Evolutionary conservation across 2,113 vertebrate genomes (phyloP), one percentile per base, ranked within the genome.

Genomic region (Poicephalus gulielmi): DNA sequence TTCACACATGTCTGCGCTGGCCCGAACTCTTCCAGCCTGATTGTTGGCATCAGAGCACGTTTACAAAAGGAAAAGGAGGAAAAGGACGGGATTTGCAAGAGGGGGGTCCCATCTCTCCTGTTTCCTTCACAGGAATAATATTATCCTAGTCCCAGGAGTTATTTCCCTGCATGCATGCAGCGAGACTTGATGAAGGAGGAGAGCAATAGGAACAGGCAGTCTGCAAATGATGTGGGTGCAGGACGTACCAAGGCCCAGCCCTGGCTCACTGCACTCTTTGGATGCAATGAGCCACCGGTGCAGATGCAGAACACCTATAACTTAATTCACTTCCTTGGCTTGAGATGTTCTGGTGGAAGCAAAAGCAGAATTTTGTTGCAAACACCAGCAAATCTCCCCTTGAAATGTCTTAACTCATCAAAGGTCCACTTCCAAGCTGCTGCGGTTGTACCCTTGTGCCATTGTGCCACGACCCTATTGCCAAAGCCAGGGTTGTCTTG

Each of bases 391-490:
- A 91, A 66, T 25, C 18, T 67, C 78, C 67, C 70, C 92, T 80
- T 73, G 70, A 83, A 67, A 86, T 16, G 37, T 13, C 90, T 80
- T 27, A 30, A 81, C 66, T 30, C 76, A 81, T 7, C 57, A 17
- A 33, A 73, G n/a, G n/a, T 37, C 63, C 27, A 4, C 73, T 73
- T 91, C 57, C 78, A 64, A 84, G 81, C 59, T 2, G 0, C 52
- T 57, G 4, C 4, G 9, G 52, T 22, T 84, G 60, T 73, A 59
- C 75, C 63, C 57, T 62, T 3, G 1, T 66, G 83, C 52, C 87
- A 33, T 24, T 59, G 13, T 7, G 33, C 33, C 20, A 33, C 0
- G 0, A 59, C 24, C 64, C 53, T 25, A 5, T 13, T 1, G 1
- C 53, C 46, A 67, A 46, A 88, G 44, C 22, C 82, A 7, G 24